Evolutionary conservation across 2,888 invertebrate genomes (phyloP).

Genomic region (Griposia aprilina): DNA sequence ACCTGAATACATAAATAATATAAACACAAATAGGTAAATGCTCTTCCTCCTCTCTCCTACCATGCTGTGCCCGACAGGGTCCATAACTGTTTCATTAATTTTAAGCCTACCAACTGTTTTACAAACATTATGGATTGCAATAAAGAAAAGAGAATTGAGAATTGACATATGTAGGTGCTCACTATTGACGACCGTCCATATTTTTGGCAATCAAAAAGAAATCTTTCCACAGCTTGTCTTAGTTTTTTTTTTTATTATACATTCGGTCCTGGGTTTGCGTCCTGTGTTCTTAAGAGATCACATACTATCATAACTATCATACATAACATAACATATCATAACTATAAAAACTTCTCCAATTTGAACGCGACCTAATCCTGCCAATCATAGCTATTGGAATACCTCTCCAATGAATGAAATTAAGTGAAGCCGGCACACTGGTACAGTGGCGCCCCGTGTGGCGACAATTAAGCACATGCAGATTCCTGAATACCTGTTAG

Average conservation of each 20-base stretch:
- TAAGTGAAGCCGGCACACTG: slow-evolving; percentile 24
- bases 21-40: neutral
- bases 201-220: neutral
- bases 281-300: no score
- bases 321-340: neutral
- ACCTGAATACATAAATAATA: no score
- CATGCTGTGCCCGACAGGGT: neutral
- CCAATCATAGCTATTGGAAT: slow-evolving; percentile 35
- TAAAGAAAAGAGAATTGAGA: neutral
- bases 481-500: neutral
- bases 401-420: slow-evolving; percentile 46
- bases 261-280: neutral
- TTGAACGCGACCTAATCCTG: slow-evolving; percentile 17
- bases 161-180: no score
- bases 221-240: neutral
- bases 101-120: neutral
- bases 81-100: neutral
- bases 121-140: neutral
- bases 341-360: neutral
- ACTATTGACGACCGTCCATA: neutral
- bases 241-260: neutral
- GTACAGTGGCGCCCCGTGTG: slow-evolving; percentile 3
- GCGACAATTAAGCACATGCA: slow-evolving; percentile 20
- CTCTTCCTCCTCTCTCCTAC: neutral
- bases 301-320: neutral